phyloP scores from a whole-genome alignment of 2,113 vertebrate genomes.

The Diglossa brunneiventris region DNA sequence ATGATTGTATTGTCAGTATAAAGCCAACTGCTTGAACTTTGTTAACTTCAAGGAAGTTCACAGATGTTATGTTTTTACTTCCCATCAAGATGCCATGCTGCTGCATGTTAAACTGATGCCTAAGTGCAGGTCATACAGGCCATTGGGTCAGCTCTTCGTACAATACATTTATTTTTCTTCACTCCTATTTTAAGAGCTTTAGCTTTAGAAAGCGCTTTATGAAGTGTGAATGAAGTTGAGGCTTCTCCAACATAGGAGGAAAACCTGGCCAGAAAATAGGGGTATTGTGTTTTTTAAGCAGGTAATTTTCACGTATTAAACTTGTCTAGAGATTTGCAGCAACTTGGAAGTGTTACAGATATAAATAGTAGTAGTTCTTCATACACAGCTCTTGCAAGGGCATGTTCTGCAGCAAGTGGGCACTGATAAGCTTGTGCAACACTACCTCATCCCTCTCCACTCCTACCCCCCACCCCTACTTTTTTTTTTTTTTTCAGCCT shows the following conservation, averaged over 20 bases:
- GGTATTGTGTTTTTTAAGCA: background rate
- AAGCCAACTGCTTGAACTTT: background rate
- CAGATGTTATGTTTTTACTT: background rate
- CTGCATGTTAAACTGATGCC: background rate
- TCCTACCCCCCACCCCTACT: background rate
- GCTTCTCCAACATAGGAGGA: background rate
- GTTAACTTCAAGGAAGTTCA: background rate
- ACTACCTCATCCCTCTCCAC: background rate
- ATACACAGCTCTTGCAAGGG: background rate
- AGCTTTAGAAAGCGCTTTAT: background rate
- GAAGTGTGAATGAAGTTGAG: background rate
- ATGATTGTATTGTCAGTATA: background rate
- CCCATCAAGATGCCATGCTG: background rate
- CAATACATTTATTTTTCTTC: background rate
- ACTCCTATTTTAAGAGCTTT: background rate
- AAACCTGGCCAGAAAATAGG: background rate
- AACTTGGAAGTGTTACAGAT: background rate
- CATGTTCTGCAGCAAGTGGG: slow-evolving; percentile 18
- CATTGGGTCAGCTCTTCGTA: background rate
- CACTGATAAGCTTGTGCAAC: slow-evolving; percentile 7
- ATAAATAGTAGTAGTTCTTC: background rate
- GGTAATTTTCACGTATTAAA: background rate
- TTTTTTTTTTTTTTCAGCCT: background rate
- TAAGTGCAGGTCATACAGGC: background rate
- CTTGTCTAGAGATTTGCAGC: background rate